Base-by-base conservation (phyloP, 2,797 vertebrate species). In the Alosa sapidissima region DNA sequence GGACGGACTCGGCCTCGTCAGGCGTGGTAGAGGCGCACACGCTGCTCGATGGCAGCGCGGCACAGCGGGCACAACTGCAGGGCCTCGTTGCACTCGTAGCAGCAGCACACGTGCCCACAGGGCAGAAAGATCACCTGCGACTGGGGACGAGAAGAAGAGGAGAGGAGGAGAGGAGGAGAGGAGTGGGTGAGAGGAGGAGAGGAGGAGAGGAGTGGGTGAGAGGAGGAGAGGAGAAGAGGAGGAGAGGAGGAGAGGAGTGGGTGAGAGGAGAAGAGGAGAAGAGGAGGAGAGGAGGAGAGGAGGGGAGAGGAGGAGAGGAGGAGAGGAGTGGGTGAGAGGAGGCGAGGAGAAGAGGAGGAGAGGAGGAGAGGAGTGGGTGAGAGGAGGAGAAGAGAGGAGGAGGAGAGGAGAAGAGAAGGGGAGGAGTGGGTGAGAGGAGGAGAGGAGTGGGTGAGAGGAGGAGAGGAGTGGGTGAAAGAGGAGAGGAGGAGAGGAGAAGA, bases 81-180 rank as follows among this genome's bases (percentile, higher is more conserved):
- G 0, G 92, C 95, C 0, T 93, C 91, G 21, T 94, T 97, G 93
- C 98, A 99, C 13, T 88, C 89, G 90, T 93, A 95, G 89, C 98
- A 99, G 91, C 98, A 99, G 94, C 98, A 99, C 7, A 98, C 97
- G 0, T 99, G 98, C 60, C 97, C 98, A 0, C 98, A 99, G 16
- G 96, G 94, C 91, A 99, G 93, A 93, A 98, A 99, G 92, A 99
- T 92, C 84, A 96, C 89, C 91, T 97, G 97, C 65, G 97, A 94
- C 98, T 99, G 94, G 41, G 91, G 75, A 90, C 83, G 21, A 21
- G 21, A 21, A 85, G 82, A 47, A 83, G 10, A 54, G 52, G 52
- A 62, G 2, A 51, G 21, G n/a, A 16, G 55, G 28, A 68, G 62
- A 11, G 28, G 28, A 28, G 28, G 8, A 11, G 49, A 11, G 28